These are phyloP conservation scores for Heterodera schachtii DNA, from an alignment of 1,140 invertebrate genomes.

Conservation along the genomic window DNA sequence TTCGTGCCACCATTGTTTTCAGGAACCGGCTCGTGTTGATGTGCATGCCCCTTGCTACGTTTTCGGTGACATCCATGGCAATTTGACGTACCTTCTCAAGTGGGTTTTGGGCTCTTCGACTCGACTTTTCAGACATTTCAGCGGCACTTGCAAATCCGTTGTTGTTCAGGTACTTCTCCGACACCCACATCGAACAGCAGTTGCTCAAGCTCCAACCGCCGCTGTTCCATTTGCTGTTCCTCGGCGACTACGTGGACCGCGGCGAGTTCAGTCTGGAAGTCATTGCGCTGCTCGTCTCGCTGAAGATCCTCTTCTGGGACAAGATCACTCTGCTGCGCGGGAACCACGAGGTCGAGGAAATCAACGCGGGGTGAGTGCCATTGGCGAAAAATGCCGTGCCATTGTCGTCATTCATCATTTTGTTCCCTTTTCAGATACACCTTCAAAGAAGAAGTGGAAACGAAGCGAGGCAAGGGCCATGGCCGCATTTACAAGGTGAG, in stretches of 20 bases:
- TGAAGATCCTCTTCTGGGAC: constrained; percentile 70
- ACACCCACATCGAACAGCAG: neutral
- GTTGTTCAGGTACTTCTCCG: constrained; percentile 13
- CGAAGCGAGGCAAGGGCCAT: neutral
- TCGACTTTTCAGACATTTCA: too few species aligned
- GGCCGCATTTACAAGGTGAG: neutral
- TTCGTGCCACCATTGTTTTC: neutral
- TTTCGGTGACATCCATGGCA: constrained; percentile 18
- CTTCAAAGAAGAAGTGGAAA: neutral
- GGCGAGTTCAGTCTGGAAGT: constrained; percentile 77
- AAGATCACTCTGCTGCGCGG: constrained; percentile 71
- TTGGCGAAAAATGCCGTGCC: neutral
- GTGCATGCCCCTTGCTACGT: constrained; percentile 4
- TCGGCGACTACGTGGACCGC: constrained; percentile 65
- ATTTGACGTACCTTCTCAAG: constrained; percentile 10
- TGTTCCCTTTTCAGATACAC: constrained; percentile 6
- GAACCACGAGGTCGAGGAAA: constrained; percentile 19
- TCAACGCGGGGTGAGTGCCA: constrained; percentile 18
- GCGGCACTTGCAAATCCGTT: too few species aligned
- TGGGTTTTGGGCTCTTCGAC: constrained; percentile 26
- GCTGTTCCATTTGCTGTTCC: constrained; percentile 7
- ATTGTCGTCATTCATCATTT: neutral
- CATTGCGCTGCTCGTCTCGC: constrained; percentile 71
- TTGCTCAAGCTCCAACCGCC: neutral
- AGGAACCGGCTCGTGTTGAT: constrained; percentile 10